Evolutionary conservation across 30 jellyfish, hydroid and myxozoan species (phyloP), one percentile per base, ranked within the genome.

Genomic region (Hydra vulgaris): DNA sequence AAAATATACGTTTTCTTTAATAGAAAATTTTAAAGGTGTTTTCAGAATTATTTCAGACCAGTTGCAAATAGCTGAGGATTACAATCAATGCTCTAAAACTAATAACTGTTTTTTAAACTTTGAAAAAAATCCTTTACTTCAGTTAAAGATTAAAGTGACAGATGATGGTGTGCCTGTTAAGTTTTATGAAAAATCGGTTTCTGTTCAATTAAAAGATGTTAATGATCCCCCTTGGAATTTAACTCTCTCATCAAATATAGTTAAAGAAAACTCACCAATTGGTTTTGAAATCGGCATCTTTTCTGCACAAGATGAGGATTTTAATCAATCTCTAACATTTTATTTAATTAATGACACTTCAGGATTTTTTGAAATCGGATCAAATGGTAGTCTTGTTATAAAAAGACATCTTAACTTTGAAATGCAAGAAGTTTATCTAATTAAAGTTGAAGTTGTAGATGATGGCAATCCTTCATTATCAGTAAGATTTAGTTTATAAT

Each of bases 201-300:
- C 78, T 61, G 80, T 90, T 54, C 17, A 18, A 25, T 72, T 90
- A 16, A 55, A 21, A 18, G 89, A 90, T 67, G 73, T 79, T 55
- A 90, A 90, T 79, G 97, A 90, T 24, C 80, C 71, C 16, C 97
- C 97, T 69, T 82, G 94, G 27, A 82, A 90, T 73, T 27, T 90
- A 0, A 77, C 25, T n/a, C 77, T 90, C 18, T 79, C 95, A n/a
- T 78, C 86, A 82, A 79, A 82, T 76, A 27, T 25, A 24, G 79
- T 90, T 5, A 74, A 78, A 7, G 97, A 90, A 71, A 82, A 85
- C 78, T 93, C 90, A 7, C 79, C 95, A 16, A 79, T 68, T 23
- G 95, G 95, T 71, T 74, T 24, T 76, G 22, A 18, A 72, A 86
- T 90, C 73, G 97, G 97, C 27, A 76, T 54, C 24, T 74, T 90